phyloP scores from a whole-genome alignment of 1,140 invertebrate genomes.

The Scylla paramamosain region DNA sequence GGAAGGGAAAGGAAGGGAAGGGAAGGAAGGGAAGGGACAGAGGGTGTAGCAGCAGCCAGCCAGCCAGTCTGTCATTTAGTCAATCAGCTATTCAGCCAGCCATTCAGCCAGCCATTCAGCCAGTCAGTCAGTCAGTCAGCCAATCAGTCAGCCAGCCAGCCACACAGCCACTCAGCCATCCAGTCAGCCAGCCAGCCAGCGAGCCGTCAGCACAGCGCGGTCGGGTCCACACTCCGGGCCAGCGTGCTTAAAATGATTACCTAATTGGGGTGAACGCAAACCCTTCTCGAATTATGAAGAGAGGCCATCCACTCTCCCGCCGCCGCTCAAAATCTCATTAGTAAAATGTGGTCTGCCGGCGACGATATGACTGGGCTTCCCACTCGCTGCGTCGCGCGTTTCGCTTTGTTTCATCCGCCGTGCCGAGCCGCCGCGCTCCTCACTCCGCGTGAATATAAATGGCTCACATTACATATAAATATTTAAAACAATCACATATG shows the following conservation, averaged over 20 bases:
- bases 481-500: constrained; percentile 49
- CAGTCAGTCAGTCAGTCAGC: too few species aligned
- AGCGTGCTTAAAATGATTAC: constrained; percentile 70
- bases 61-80: background rate
- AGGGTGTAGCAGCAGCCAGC: background rate
- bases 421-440: background rate
- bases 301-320: constrained; percentile 51
- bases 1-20: background rate
- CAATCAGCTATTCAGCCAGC: too few species aligned
- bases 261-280: constrained; percentile 69
- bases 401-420: background rate
- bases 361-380: constrained; percentile 55
- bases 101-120: too few species aligned
- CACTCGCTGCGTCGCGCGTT: background rate
- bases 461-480: background rate
- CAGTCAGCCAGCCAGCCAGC: too few species aligned
- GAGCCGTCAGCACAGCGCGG: background rate
- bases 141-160: too few species aligned
- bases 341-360: constrained; percentile 69
- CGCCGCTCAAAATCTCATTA: constrained; percentile 72
- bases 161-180: background rate
- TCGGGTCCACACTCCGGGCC: background rate
- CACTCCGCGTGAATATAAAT: background rate
- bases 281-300: constrained; percentile 65
- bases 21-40: background rate